Evolutionary conservation across 2,113 vertebrate species (phyloP), one percentile per base, ranked within the genome.

Genomic region (Alces alces): DNA sequence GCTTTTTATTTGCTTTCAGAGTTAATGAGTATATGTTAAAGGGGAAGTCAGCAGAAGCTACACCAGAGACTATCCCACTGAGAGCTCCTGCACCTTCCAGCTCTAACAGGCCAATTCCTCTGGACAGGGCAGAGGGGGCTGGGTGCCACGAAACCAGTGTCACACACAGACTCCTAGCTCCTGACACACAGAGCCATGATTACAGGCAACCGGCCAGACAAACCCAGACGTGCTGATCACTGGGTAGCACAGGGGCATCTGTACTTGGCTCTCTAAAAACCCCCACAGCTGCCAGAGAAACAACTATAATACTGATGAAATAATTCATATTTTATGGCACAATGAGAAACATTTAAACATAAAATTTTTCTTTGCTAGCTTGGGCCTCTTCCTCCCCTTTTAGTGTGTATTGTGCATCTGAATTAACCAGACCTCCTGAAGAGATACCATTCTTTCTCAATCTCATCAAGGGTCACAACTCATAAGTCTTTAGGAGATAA

Each of bases 71-170:
- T 55, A 82, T 73, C 11, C 30, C 36, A 70, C 60, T 80, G 70
- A 97, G 19, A 52, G 73, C 43, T 96, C 58, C 61, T 82, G 84
- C 57, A 91, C 27, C 78, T 57, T 73, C 95, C 79, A 92, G 95
- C 83, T 93, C 83, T 45, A 96, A 86, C 17, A 85, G 82, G 54
- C 28, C 47, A 76, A 58, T 94, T 93, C 58, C n/a, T 96, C 87
- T 91, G 85, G 92, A 94, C 92, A 96, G 28, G 89, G 66, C 89
- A 93, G 87, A 80, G n/a, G 93, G 39, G 16, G 64, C 10, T 86
- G 52, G 14, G 73, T 43, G 54, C 43, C 36, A n/a, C 21, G n/a
- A 83, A 61, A 54, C 64, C 80, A 96, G 96, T 47, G 87, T 95
- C 85, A 93, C 25, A 73, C 39, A 85, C 19, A 85, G 73, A 85